These are phyloP conservation scores for Emydura subglobosa DNA, from an alignment of 2,113 vertebrate genomes.

Conservation along the genomic window DNA sequence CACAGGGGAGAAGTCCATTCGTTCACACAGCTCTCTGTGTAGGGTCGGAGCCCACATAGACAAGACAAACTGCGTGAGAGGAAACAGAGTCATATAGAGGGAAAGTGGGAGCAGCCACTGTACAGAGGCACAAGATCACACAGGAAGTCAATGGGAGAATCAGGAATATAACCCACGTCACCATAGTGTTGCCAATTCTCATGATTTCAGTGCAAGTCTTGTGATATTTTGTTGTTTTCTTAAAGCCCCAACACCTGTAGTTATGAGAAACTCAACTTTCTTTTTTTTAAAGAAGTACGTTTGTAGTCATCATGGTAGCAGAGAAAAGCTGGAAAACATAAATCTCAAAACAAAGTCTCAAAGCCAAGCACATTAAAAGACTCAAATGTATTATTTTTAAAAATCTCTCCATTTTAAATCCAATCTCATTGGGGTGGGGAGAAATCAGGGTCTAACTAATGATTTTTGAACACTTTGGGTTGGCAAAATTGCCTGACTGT, in stretches of 20 bases:
- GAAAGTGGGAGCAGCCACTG: neutral
- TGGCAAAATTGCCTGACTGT: neutral
- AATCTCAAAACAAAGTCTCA: neutral
- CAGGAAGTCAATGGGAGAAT: neutral
- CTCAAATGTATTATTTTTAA: neutral
- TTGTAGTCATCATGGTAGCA: neutral
- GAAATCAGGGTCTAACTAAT: neutral
- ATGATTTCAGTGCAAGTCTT: neutral
- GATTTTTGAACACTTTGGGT: neutral
- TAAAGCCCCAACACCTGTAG: neutral
- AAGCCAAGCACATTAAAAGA: neutral
- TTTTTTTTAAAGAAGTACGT: neutral
- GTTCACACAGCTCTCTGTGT: neutral
- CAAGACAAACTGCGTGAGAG: neutral
- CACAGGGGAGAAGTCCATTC: neutral
- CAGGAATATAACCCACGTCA: fast-evolving
- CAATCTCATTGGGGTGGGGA: neutral
- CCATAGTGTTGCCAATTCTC: neutral
- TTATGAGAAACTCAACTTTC: neutral
- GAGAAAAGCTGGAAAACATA: neutral
- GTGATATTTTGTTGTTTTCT: neutral
- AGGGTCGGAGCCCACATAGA: neutral
- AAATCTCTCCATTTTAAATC: neutral
- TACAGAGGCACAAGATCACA: neutral
- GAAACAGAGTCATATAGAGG: neutral